Base-by-base conservation (phyloP, 2,113 vertebrate species). In the Macroglossus sobrinus region DNA sequence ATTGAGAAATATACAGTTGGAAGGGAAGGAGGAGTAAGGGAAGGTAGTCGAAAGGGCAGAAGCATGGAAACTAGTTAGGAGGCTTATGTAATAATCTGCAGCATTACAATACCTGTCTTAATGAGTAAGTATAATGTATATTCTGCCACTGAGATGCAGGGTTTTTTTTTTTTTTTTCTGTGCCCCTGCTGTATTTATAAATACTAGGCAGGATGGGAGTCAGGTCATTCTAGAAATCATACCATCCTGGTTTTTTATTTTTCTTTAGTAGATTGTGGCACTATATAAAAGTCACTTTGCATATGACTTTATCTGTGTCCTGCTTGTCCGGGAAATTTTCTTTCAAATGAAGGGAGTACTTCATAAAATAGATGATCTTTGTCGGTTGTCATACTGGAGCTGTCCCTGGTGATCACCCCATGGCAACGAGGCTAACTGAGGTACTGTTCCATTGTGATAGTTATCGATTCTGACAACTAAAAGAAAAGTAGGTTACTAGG, bases 401-500 rank as follows among this genome's bases (percentile, higher is more conserved):
- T 64, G 40, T 76, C 80, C 61, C 88, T 95, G 24, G 91, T 93
- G 90, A 57, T 76, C 68, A 9, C 72, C 80, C 10, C 26, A 0
- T 93, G 88, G 71, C 94, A 97, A 88, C 71, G 79, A 93, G 94
- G 91, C 84, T 92, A 55, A 47, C 57, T 78, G 64, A 80, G 59
- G 30, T 45, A 18, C 24, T 47, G 33, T 75, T 82, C 94, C 91
- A 68, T 47, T 45, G 66, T 96, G 97, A 96, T 35, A 55, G 50
- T 43, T 93, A 92, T 82, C 11, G 16, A 76, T 94, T 78, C 82
- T 97, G 97, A 98, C 63, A 59, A 3, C 69, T 75, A 4, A 63
- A 88, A 57, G 90, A 64, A 87, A 96, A 64, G 59, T 91, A 96
- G 95, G 94, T 98, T 91, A 88, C 64, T 94, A 66, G 82, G 87